Conservation (phyloP, 1,140 invertebrate species). For the Ceratina calcarata region DNA sequence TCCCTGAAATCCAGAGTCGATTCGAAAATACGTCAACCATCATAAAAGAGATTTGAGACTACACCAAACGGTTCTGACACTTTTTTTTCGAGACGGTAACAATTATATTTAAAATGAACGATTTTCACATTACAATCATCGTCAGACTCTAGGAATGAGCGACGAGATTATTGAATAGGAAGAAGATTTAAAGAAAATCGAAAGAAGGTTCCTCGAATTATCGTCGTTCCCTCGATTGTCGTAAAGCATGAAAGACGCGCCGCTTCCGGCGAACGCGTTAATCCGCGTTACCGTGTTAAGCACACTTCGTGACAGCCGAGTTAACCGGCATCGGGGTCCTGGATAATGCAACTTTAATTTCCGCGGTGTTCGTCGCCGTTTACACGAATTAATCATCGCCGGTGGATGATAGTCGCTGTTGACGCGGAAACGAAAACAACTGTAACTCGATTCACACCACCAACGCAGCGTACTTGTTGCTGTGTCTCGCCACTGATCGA, state of each 20-base stretch:
- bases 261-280: conserved; percentile 53
- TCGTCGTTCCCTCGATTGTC: conserved; percentile 3
- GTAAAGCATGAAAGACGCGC: conserved; percentile 24
- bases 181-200: neutral
- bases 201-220: neutral
- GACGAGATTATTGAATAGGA: neutral
- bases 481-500: conserved; percentile 5
- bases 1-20: too few species aligned
- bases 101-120: too few species aligned
- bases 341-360: conserved; percentile 54
- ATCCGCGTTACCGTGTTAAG: conserved; percentile 64
- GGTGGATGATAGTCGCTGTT: conserved; percentile 47
- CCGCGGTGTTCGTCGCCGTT: conserved; percentile 36
- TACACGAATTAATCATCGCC: conserved; percentile 45
- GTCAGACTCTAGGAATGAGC: too few species aligned
- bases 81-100: too few species aligned
- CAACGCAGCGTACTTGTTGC: conserved; percentile 40
- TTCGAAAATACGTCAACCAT: too few species aligned
- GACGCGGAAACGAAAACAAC: conserved; percentile 50
- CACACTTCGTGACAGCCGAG: conserved; percentile 63
- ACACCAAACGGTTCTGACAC: too few species aligned
- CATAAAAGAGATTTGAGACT: too few species aligned
- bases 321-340: conserved; percentile 55
- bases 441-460: conserved; percentile 44
- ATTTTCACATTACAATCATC: too few species aligned